Percentiles rank a stretch among this genome's conserved stretches.
Evolutionary conservation across 2,113 vertebrate species (phyloP).

Genomic region (Atrichornis clamosus): DNA sequence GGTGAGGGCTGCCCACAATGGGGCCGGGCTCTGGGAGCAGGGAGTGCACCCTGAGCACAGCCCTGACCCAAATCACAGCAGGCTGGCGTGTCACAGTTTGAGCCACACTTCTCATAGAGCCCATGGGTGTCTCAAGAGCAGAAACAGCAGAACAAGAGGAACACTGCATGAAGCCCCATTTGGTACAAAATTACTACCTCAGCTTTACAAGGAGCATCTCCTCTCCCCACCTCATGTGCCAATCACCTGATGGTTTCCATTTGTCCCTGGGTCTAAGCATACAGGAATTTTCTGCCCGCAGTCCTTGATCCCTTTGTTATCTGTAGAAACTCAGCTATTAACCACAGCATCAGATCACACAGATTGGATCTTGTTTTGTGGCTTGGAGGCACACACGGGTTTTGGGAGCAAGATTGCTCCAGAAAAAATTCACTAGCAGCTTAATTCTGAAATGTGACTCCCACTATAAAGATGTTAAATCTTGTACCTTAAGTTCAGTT

Average conservation of each 20-base stretch:
- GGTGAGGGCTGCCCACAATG: fast-evolving
- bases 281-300: not conserved
- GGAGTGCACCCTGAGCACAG: not conserved
- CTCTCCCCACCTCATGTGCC: not conserved
- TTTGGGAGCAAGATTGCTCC: not conserved
- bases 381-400: not conserved
- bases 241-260: not conserved
- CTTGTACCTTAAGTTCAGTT: not conserved
- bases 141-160: not conserved
- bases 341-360: not conserved
- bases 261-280: not conserved
- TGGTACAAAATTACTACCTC: not conserved
- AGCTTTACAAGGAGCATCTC: not conserved
- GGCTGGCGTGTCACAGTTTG: not conserved
- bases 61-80: not conserved
- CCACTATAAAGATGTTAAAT: not conserved
- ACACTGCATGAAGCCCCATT: fast-evolving
- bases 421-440: not conserved
- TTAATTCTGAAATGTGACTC: not conserved
- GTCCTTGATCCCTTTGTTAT: not conserved
- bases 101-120: not conserved
- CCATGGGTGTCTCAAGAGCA: not conserved
- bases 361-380: not conserved
- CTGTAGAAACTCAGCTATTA: not conserved
- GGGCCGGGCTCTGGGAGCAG: not conserved